These are phyloP conservation scores for Harpagus bidentatus DNA, from an alignment of 2,113 vertebrate species.

Conservation along the genomic window DNA sequence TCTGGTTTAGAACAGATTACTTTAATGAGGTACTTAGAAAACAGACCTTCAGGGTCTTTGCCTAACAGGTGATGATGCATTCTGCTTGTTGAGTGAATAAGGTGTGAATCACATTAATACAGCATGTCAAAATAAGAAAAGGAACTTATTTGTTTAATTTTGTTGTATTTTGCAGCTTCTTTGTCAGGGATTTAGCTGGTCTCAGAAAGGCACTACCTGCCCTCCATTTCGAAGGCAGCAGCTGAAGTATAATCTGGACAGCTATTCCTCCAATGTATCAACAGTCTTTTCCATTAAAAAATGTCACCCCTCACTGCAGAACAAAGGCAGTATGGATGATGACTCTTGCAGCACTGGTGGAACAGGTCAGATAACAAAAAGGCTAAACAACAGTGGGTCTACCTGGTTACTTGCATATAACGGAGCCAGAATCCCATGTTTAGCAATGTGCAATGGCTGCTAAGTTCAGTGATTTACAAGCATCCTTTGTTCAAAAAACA, in stretches of 20 bases:
- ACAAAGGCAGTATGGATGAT: neutral
- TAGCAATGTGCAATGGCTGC: neutral
- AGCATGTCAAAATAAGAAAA: neutral
- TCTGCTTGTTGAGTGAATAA: neutral
- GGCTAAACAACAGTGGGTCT: neutral
- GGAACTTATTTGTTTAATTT: rapidly evolving
- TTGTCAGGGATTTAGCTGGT: slow-evolving; percentile 79
- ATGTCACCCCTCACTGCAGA: slow-evolving; percentile 43
- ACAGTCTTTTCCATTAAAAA: slow-evolving; percentile 65
- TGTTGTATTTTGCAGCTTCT: slow-evolving; percentile 65
- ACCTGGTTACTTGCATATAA: neutral
- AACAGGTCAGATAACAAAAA: neutral
- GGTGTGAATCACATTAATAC: rapidly evolving
- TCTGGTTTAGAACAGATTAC: neutral
- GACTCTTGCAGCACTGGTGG: neutral
- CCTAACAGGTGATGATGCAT: neutral
- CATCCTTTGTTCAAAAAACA: neutral
- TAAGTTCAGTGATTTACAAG: rapidly evolving
- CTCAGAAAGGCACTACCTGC: slow-evolving; percentile 52
- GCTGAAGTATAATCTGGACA: slow-evolving; percentile 76
- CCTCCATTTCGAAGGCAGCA: slow-evolving; percentile 77
- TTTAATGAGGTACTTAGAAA: neutral
- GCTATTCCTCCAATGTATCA: slow-evolving; percentile 78
- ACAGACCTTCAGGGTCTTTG: neutral
- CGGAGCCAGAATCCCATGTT: neutral